These are phyloP conservation scores for Thecophora atra DNA, from an alignment of 2,888 invertebrate species.

Conservation along the genomic window DNA sequence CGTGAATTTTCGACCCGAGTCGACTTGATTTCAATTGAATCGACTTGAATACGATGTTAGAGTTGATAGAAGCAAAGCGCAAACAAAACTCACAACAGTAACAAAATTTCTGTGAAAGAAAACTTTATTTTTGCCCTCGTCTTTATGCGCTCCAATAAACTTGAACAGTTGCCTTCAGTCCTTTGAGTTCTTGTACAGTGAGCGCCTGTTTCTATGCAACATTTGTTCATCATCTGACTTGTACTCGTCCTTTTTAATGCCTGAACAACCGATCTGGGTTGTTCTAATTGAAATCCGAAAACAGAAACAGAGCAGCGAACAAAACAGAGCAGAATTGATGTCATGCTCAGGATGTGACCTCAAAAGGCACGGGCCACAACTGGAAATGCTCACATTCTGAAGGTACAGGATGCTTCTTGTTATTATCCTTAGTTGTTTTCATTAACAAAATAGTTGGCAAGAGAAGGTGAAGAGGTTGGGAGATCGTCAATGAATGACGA, in stretches of 20 bases:
- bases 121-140: slow-evolving; percentile 20
- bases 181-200: background rate
- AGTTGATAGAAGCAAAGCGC: background rate
- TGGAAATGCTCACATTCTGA: background rate
- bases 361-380: background rate
- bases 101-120: background rate
- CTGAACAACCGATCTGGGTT: slow-evolving; percentile 1
- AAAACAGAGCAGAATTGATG: slow-evolving; percentile 20
- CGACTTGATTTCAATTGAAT: too few species aligned
- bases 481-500: background rate
- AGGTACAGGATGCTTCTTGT: background rate
- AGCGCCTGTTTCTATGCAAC: background rate
- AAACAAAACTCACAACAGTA: background rate
- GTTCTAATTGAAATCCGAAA: slow-evolving; percentile 25
- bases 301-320: background rate
- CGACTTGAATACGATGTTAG: too few species aligned
- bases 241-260: background rate
- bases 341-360: slow-evolving; percentile 25
- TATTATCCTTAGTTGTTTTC: background rate
- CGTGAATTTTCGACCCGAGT: background rate
- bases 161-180: slow-evolving; percentile 6
- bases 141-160: slow-evolving; percentile 29
- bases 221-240: background rate
- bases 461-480: background rate
- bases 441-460: too few species aligned